Base-by-base conservation (phyloP, 2,888 invertebrate genomes). In the Harpalus rufipes region DNA sequence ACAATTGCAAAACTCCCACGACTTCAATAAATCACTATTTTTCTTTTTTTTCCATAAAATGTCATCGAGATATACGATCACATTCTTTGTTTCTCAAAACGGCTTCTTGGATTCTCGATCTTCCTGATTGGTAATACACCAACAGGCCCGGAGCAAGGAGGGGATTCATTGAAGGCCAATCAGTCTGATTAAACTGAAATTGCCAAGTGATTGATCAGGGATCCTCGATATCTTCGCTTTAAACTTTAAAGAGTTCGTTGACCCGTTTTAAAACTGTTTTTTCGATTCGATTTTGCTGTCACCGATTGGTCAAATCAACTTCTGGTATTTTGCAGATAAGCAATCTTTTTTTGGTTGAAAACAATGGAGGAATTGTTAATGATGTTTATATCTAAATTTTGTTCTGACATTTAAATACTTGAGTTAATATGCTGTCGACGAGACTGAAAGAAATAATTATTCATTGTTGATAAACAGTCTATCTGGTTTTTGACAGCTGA, bases 121-220 rank as follows among this genome's bases (percentile, higher is more conserved):
- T 68, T 68, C 68, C 68, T 68, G 68, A 25, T 16, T 32, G 7
- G 32, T 14, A 68, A 68, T 68, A 63, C 10, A 63, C 0, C 25
- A 63, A 5, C 68, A 68, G 68, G 39, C 8, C 14, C 41, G 68
- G 0, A 14, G 14, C 14, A 39, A 58, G 59, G 41, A 12, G 4
- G 51, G 74, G 18, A 51, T 51, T 59, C 79, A 81, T 81, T 81
- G 63, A 63, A 81, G 25, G 81, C 51, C 63, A 81, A 63, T 81
- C 81, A 63, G 14, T 10, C 81, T 81, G 61, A 63, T 81, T 81
- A 81, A 81, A 68, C 25, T 68, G 68, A 68, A 39, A 81, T 81
- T 81, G 81, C 81, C 44, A 81, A 81, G 18, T 81, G 81, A 81
- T 81, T 81, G 81, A 63, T 39, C 32, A 32, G 25, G 41, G 74